Evolutionary conservation across 2,888 invertebrate genomes (phyloP).

Genomic region (Selenia dentaria): DNA sequence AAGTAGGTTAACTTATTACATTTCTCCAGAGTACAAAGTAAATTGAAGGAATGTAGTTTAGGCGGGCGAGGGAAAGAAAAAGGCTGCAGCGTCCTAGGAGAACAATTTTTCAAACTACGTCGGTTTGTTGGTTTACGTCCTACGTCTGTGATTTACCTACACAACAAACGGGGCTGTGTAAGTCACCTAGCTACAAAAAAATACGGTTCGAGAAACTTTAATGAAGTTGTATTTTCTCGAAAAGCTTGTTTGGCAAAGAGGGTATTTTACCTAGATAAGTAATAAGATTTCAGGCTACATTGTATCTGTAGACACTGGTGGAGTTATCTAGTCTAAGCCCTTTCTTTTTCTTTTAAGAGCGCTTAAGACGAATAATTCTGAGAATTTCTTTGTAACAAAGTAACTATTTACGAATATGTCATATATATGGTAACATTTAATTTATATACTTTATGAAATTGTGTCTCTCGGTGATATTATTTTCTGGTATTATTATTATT

Average conservation of each 20-base stretch:
- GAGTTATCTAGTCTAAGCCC: too few species aligned
- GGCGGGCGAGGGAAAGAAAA: slow-evolving; percentile 54
- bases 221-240: slow-evolving; percentile 23
- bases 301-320: too few species aligned
- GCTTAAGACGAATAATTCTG: too few species aligned
- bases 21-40: slow-evolving; percentile 52
- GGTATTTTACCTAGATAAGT: slow-evolving; percentile 17
- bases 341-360: too few species aligned
- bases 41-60: slow-evolving; percentile 66
- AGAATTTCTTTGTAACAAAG: too few species aligned
- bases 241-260: slow-evolving; percentile 13
- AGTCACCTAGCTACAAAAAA: slow-evolving; percentile 33
- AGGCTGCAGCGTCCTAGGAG: slow-evolving; percentile 60
- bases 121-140: slow-evolving; percentile 59
- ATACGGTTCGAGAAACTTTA: slow-evolving; percentile 36
- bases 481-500: too few species aligned
- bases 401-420: too few species aligned
- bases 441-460: too few species aligned
- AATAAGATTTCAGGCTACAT: slow-evolving; percentile 15
- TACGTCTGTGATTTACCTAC: slow-evolving; percentile 65
- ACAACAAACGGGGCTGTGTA: slow-evolving; percentile 32
- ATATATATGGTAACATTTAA: too few species aligned
- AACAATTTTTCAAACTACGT: slow-evolving; percentile 72
- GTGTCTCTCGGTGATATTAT: too few species aligned
- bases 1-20: slow-evolving; percentile 42